Conservation (phyloP, 2,113 vertebrate genomes). For the Camelus bactrianus region DNA sequence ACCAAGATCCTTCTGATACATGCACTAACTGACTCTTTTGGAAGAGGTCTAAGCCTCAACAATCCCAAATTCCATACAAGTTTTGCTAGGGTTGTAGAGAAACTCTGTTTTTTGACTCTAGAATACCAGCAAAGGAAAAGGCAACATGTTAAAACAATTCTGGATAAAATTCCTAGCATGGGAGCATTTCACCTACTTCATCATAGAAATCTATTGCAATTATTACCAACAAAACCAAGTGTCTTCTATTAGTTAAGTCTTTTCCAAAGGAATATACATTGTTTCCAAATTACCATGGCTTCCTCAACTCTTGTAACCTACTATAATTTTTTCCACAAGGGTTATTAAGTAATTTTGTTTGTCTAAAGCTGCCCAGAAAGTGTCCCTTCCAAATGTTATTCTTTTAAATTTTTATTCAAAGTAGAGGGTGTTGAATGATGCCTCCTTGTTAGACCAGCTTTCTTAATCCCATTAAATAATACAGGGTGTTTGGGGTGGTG, state of each 20-base stretch:
- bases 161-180: slow-evolving; percentile 47
- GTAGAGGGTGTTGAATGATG: slow-evolving; percentile 39
- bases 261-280: slow-evolving; percentile 59
- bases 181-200: slow-evolving; percentile 55
- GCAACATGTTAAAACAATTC: slow-evolving; percentile 60
- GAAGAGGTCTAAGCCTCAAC: neutral
- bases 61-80: neutral
- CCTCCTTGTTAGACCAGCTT: slow-evolving; percentile 12
- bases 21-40: neutral
- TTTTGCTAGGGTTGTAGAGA: neutral
- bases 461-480: slow-evolving; percentile 55
- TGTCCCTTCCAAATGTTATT: slow-evolving; percentile 33
- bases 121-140: slow-evolving; percentile 36
- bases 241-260: slow-evolving; percentile 69
- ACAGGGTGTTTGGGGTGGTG: neutral
- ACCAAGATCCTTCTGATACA: neutral
- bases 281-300: slow-evolving; percentile 70
- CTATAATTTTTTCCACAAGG: slow-evolving; percentile 68
- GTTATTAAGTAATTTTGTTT: slow-evolving; percentile 70
- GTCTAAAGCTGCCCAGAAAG: slow-evolving; percentile 46
- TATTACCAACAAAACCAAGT: slow-evolving; percentile 63
- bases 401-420: slow-evolving; percentile 23
- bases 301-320: slow-evolving; percentile 59
- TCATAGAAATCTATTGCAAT: slow-evolving; percentile 66
- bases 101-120: slow-evolving; percentile 17